Percentiles rank a stretch among this genome's conserved stretches.
Conservation (phyloP, 2,113 vertebrate species). For the Henicopernis longicauda region DNA sequence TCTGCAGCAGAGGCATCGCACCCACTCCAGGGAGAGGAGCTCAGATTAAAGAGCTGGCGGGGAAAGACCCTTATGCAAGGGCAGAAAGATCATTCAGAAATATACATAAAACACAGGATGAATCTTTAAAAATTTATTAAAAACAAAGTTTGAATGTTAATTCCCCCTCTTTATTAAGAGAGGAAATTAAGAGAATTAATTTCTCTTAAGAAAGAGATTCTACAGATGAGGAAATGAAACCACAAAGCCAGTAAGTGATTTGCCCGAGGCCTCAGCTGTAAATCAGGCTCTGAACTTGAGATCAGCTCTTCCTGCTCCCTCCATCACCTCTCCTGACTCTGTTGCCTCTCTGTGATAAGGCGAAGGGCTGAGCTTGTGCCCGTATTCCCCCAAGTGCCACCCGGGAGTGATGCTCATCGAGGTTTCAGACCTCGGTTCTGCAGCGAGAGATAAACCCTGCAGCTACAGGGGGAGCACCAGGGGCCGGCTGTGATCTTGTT, state of each 20-base stretch:
- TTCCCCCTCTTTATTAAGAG: too few relatives aligned
- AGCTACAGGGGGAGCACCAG: neutral
- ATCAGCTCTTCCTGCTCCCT: neutral
- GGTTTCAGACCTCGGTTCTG: neutral
- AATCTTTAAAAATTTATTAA: conserved; percentile 18
- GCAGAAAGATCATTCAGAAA: neutral
- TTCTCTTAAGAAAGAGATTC: conserved; percentile 3
- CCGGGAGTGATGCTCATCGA: neutral
- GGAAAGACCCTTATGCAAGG: neutral
- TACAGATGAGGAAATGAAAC: conserved; percentile 32
- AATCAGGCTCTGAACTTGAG: conserved; percentile 22
- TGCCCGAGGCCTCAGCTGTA: neutral
- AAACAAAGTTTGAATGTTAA: conserved; percentile 10
- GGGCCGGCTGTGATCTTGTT: neutral
- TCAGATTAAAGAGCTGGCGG: neutral
- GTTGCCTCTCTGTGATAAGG: neutral
- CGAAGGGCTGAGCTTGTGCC: neutral
- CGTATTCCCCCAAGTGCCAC: rapidly evolving
- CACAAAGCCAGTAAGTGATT: conserved; percentile 8
- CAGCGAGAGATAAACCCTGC: neutral
- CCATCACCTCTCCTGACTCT: neutral
- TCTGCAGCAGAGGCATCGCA: neutral
- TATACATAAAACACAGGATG: neutral
- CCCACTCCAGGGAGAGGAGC: neutral
- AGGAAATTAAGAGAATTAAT: too few relatives aligned